A percentile compares a stretch with the other conserved stretches of the same genome.
These are phyloP conservation scores for Tetranychus truncatus DNA, from an alignment of 2,888 invertebrate species.

Conservation along the genomic window DNA sequence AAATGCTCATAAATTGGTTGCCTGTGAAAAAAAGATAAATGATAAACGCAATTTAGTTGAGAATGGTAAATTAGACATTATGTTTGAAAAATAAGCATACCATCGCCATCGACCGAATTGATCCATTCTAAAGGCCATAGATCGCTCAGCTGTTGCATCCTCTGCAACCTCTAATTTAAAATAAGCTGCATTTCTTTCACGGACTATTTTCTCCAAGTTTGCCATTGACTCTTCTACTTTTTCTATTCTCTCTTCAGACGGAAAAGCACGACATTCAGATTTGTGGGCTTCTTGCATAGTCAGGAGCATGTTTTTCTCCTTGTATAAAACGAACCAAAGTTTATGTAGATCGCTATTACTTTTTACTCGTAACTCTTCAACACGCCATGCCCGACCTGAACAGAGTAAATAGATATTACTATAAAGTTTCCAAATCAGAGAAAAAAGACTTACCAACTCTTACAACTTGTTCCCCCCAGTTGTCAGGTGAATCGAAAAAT, in stretches of 20 bases:
- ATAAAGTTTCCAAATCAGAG: neutral
- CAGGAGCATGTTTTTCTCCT: conserved; percentile 87
- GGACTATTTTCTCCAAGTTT: conserved; percentile 69
- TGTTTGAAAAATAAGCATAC: conserved; percentile 17
- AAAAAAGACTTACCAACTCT: conserved; percentile 40
- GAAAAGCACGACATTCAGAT: conserved; percentile 48
- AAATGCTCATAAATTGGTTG: conserved; percentile 23
- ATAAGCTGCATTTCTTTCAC: conserved; percentile 79
- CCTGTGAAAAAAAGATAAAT: conserved; percentile 22
- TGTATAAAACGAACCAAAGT: conserved; percentile 75
- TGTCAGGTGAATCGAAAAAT: conserved; percentile 68
- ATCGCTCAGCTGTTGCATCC: conserved; percentile 48
- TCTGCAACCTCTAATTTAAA: conserved; percentile 70
- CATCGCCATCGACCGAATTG: conserved; percentile 24
- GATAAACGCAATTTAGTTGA: neutral
- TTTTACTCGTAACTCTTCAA: conserved; percentile 78
- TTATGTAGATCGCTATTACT: conserved; percentile 89
- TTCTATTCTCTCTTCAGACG: conserved; percentile 77
- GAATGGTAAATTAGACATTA: neutral
- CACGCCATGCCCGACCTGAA: conserved; percentile 60
- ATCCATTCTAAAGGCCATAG: conserved; percentile 32
- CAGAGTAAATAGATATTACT: conserved; percentile 14
- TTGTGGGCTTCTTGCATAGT: conserved; percentile 76
- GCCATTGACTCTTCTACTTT: conserved; percentile 86
- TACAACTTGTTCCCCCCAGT: conserved; percentile 58